These are phyloP conservation scores for Phrynocephalus vlangalii DNA, from an alignment of 2,797 vertebrate species.

Conservation along the genomic window DNA sequence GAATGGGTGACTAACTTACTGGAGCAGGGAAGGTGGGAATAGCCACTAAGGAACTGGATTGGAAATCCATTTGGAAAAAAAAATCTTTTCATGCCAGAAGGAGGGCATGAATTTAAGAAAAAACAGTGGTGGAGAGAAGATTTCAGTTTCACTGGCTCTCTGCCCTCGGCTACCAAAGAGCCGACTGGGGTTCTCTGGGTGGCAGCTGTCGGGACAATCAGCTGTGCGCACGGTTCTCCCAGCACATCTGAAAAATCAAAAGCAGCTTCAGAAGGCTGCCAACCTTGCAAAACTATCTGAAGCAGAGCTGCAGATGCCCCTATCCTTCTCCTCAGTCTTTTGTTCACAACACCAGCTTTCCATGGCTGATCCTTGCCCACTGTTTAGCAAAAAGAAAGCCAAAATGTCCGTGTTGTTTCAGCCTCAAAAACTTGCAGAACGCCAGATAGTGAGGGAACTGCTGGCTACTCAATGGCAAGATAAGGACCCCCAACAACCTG, in stretches of 20 bases:
- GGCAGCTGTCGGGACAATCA: too few relatives aligned
- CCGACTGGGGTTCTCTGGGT: too few relatives aligned
- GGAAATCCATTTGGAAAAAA: slow-evolving; percentile 9
- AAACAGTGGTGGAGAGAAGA: slow-evolving; percentile 6
- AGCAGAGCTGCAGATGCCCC: too few relatives aligned
- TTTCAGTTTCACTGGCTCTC: slow-evolving; percentile 28
- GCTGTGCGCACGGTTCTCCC: too few relatives aligned
- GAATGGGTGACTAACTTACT: slow-evolving; percentile 26
- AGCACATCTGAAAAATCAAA: too few relatives aligned
- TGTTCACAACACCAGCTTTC: background rate
- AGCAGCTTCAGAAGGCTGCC: too few relatives aligned
- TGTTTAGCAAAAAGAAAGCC: background rate
- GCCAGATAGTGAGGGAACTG: slow-evolving; percentile 44
- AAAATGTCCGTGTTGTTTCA: background rate
- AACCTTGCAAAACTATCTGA: too few relatives aligned
- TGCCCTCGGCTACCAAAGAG: slow-evolving; percentile 17
- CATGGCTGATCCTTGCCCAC: background rate
- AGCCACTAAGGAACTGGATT: background rate
- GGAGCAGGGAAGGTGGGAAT: background rate
- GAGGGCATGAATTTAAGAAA: slow-evolving; percentile 25
- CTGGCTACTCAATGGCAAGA: background rate
- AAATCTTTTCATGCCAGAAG: slow-evolving; percentile 14
- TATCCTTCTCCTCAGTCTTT: background rate
- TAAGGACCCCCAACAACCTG: slow-evolving; percentile 16
- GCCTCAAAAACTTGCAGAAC: slow-evolving; percentile 46